These are phyloP conservation scores for Cavia aperea DNA, from an alignment of 2,113 vertebrate genomes.

Conservation along the genomic window DNA sequence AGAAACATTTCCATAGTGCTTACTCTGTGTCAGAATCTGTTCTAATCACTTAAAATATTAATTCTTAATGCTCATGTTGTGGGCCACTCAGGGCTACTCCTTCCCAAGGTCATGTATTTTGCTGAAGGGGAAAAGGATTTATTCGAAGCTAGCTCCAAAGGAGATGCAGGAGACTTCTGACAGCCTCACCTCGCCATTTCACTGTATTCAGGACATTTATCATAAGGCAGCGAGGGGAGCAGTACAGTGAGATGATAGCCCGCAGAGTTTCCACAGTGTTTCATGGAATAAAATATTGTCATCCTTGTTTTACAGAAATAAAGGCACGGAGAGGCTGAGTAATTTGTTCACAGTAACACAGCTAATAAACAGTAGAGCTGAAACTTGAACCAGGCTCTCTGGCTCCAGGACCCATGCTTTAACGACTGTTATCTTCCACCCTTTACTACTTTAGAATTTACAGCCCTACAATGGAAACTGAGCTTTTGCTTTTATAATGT, in stretches of 20 bases:
- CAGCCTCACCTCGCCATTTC: neutral
- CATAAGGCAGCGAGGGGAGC: neutral
- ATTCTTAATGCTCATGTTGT: neutral
- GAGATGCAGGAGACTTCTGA: neutral
- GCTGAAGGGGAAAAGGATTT: neutral
- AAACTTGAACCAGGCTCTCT: neutral
- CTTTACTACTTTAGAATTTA: neutral
- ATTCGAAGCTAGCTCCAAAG: neutral
- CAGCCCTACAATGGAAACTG: neutral
- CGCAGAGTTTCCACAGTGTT: neutral
- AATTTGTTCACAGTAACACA: neutral
- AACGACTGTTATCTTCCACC: neutral
- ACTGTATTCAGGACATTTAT: neutral
- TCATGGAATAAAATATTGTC: neutral
- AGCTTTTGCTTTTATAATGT: neutral
- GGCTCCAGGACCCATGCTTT: neutral
- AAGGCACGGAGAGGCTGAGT: conserved; percentile 2
- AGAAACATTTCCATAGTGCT: neutral
- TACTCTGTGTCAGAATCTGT: neutral
- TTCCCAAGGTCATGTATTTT: neutral
- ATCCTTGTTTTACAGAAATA: neutral
- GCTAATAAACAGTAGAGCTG: neutral
- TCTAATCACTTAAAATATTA: conserved; percentile 7
- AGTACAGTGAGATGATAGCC: neutral
- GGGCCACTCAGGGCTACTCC: neutral